Evolutionary conservation across 2,888 invertebrate genomes (phyloP).

Genomic region (Podabrus alpinus): DNA sequence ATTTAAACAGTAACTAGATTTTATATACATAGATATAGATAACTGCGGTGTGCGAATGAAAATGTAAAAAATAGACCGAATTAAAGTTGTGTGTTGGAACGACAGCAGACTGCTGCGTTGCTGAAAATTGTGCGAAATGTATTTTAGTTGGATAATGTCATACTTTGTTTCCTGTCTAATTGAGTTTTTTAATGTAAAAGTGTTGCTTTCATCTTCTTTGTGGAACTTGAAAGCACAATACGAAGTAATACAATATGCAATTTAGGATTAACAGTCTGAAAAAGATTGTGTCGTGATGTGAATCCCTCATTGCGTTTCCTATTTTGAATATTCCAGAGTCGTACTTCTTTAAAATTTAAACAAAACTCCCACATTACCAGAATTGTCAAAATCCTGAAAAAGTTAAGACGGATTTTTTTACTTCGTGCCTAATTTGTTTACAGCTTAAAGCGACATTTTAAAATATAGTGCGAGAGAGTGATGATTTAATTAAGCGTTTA

Average conservation of each 20-base stretch:
- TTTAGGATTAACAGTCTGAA: not conserved
- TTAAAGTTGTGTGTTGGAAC: not conserved
- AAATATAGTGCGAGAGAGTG: not conserved
- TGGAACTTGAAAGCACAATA: not conserved
- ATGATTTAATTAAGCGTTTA: not conserved
- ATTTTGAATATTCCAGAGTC: not conserved
- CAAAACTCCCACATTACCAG: not conserved
- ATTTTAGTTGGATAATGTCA: slow-evolving; percentile 1
- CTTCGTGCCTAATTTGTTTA: not conserved
- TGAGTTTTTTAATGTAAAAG: slow-evolving; percentile 3
- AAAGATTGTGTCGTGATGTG: not conserved
- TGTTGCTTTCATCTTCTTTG: not conserved
- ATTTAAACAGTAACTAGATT: slow-evolving; percentile 26
- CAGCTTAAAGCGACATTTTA: not conserved
- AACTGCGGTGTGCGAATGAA: not conserved
- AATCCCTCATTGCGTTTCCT: not conserved
- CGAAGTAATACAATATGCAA: not conserved
- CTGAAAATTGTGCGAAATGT: not conserved
- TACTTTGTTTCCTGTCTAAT: slow-evolving; percentile 1
- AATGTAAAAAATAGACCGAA: not conserved
- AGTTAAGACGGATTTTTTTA: not conserved
- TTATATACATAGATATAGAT: slow-evolving; percentile 18
- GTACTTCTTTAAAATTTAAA: not conserved
- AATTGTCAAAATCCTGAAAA: not conserved
- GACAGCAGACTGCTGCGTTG: not conserved